Conservation (phyloP, 2,113 vertebrate species). For the Agapornis roseicollis region DNA sequence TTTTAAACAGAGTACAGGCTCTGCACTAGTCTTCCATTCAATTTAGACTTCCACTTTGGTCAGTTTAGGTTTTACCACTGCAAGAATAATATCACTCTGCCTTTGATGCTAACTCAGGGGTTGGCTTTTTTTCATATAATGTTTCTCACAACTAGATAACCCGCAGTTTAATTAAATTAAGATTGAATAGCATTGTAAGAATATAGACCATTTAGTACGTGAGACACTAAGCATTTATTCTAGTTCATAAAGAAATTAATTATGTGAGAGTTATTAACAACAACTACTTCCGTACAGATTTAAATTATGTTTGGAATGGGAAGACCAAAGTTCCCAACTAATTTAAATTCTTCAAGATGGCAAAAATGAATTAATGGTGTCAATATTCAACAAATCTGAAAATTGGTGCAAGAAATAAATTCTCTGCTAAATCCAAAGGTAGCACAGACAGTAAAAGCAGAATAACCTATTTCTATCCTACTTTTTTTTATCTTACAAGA, state of each 20-base stretch:
- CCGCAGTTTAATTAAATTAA: conserved; percentile 48
- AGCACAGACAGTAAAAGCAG: background rate
- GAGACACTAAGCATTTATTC: background rate
- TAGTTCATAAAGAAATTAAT: conserved; percentile 22
- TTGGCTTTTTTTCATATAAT: background rate
- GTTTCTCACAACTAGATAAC: background rate
- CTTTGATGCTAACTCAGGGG: background rate
- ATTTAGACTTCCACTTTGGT: conserved; percentile 11
- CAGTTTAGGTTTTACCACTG: conserved; percentile 26
- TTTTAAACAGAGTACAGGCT: background rate
- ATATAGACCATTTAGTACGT: conserved; percentile 35
- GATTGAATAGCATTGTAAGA: background rate
- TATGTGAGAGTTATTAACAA: conserved; percentile 28
- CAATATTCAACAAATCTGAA: background rate
- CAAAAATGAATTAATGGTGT: background rate
- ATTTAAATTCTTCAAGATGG: background rate
- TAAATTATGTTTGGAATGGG: background rate
- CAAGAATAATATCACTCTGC: background rate
- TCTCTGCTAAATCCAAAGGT: background rate
- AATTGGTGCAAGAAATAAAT: background rate
- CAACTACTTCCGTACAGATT: background rate
- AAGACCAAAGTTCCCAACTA: background rate
- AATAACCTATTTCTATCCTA: background rate
- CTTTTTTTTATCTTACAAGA: background rate
- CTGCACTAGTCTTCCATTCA: background rate